These are phyloP conservation scores for Rhinolophus ferrumequinum DNA, from an alignment of 2,113 vertebrate species.

Conservation along the genomic window DNA sequence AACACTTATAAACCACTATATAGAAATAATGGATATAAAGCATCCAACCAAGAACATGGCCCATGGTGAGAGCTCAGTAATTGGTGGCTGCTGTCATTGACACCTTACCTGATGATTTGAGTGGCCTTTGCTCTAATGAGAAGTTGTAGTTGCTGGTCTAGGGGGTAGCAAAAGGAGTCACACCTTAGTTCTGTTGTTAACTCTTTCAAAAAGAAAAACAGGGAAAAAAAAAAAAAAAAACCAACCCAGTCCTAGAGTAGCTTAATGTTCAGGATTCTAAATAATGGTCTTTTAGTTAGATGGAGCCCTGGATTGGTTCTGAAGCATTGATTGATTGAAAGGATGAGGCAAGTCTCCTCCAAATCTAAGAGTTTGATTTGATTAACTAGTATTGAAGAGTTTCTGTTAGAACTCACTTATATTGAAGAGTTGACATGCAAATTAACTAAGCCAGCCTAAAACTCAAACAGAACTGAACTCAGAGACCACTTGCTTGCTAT, in stretches of 20 bases:
- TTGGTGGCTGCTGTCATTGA: neutral
- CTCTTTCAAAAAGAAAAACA: neutral
- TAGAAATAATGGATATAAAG: neutral
- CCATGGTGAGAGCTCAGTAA: neutral
- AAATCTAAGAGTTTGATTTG: neutral
- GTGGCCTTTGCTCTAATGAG: neutral
- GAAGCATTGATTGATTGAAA: neutral
- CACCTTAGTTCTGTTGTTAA: neutral
- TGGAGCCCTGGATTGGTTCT: neutral
- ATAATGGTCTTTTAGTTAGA: neutral
- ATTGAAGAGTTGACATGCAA: neutral
- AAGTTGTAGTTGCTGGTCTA: neutral
- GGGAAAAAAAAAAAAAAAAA: too few species aligned
- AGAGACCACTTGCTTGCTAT: conserved; percentile 33
- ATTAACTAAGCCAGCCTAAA: conserved; percentile 7
- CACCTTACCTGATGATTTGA: neutral
- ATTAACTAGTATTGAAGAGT: neutral
- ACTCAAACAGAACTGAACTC: conserved; percentile 12
- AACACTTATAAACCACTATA: neutral
- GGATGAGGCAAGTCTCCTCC: neutral
- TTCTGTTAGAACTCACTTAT: conserved; percentile 8
- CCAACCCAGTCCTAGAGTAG: neutral
- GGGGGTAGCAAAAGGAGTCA: neutral
- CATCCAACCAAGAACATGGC: neutral
- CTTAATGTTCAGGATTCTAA: neutral